A percentile compares a stretch with the other conserved stretches of the same genome.
Conservation (phyloP, 2,797 vertebrate genomes). For the Cossypha caffra region DNA sequence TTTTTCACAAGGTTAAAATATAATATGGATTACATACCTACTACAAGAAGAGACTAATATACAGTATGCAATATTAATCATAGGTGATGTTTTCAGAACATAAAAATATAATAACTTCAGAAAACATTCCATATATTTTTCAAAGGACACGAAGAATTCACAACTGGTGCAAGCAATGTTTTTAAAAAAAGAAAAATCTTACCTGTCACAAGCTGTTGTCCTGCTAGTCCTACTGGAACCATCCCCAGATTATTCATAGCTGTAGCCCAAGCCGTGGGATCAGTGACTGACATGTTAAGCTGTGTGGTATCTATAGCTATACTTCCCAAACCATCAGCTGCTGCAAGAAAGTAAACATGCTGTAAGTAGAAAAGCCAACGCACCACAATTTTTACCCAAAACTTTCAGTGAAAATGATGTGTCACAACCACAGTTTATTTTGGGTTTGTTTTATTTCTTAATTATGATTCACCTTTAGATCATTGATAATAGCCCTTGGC, state of each 20-base stretch:
- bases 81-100: background rate
- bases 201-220: constrained; percentile 93
- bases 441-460: background rate
- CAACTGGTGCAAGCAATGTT: background rate
- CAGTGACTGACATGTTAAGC: constrained; percentile 86
- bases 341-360: constrained; percentile 65
- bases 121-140: constrained; percentile 9
- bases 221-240: constrained; percentile 88
- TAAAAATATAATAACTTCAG: background rate
- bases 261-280: constrained; percentile 90
- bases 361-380: background rate
- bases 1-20: constrained; percentile 36
- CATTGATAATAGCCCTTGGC: background rate
- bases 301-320: constrained; percentile 87
- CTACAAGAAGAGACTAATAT: background rate
- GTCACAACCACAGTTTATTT: background rate
- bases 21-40: background rate
- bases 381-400: background rate
- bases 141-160: background rate
- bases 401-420: background rate
- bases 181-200: constrained; percentile 33
- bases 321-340: constrained; percentile 87
- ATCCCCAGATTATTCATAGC: constrained; percentile 96
- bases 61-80: constrained; percentile 20
- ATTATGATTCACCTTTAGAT: background rate